A percentile compares a stretch with the other conserved stretches of the same genome.
Conservation (phyloP, 2,797 vertebrate genomes). For the Arnoldichthys spilopterus region DNA sequence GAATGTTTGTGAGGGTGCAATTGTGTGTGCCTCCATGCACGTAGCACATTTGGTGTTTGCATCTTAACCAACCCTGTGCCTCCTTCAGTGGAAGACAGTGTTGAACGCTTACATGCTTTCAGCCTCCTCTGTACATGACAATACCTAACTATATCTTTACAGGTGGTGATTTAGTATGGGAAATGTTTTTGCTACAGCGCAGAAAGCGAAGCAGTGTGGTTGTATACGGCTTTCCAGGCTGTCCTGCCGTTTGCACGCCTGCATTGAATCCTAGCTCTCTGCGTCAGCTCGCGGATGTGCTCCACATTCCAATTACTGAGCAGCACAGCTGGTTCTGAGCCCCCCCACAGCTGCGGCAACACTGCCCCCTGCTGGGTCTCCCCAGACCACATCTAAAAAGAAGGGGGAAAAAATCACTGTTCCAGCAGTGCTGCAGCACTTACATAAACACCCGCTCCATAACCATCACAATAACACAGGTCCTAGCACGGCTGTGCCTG, state of each 20-base stretch:
- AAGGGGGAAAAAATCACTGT: slow-evolving; percentile 21
- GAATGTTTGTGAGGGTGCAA: slow-evolving; percentile 4
- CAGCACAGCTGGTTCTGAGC: slow-evolving; percentile 50
- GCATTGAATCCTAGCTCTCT: slow-evolving; percentile 78
- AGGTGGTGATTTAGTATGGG: slow-evolving; percentile 44
- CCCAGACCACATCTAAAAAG: background rate
- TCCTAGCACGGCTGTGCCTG: slow-evolving; percentile 23
- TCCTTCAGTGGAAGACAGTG: background rate
- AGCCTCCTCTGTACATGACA: background rate
- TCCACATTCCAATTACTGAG: slow-evolving; percentile 80
- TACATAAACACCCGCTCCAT: slow-evolving; percentile 51
- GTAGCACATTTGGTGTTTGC: background rate
- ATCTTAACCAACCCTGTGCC: slow-evolving; percentile 16
- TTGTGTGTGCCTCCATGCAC: slow-evolving; percentile 3
- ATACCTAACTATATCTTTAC: slow-evolving; percentile 16
- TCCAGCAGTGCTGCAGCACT: slow-evolving; percentile 47
- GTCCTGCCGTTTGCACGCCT: slow-evolving; percentile 78
- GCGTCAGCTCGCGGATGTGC: slow-evolving; percentile 77
- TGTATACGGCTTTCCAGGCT: slow-evolving; percentile 50
- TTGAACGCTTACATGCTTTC: background rate
- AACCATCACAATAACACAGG: slow-evolving; percentile 40
- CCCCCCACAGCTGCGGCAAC: slow-evolving; percentile 65
- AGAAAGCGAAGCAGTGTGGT: slow-evolving; percentile 17
- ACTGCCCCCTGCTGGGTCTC: slow-evolving; percentile 77
- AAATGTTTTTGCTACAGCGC: slow-evolving; percentile 23